A percentile compares a stretch with the other conserved stretches of the same genome.
These are phyloP conservation scores for Drusus annulatus DNA, from an alignment of 1,140 invertebrate genomes.

Conservation along the genomic window DNA sequence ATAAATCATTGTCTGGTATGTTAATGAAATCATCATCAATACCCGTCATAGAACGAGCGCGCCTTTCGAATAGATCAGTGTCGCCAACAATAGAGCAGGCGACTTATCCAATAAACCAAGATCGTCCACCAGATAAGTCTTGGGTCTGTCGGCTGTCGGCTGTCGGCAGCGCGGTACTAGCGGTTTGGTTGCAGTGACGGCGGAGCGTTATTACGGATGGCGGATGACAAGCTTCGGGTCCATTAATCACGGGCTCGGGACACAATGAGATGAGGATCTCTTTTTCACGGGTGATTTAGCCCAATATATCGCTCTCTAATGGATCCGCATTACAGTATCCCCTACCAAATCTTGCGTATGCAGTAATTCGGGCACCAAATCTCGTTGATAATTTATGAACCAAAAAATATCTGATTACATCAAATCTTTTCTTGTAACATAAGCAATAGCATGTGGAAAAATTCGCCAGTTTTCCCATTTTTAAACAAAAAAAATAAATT, in stretches of 20 bases:
- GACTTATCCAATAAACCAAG: conserved; percentile 33
- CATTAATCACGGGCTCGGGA: conserved; percentile 53
- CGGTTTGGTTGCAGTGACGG: background rate
- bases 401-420: no score
- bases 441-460: no score
- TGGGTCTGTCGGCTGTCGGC: background rate
- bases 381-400: no score
- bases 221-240: conserved; percentile 50
- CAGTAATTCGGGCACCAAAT: no score
- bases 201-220: background rate
- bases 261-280: conserved; percentile 56
- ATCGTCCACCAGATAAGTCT: background rate
- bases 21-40: conserved; percentile 1
- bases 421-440: no score
- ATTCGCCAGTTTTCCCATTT: no score
- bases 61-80: conserved; percentile 16
- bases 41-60: background rate
- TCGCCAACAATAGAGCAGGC: conserved; percentile 29
- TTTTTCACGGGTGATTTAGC: conserved; percentile 54
- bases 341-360: no score
- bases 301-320: background rate
- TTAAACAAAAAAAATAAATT: no score
- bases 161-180: background rate
- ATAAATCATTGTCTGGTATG: background rate
- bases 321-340: no score